These are phyloP conservation scores for Catostomus latipinnis DNA, from an alignment of 2,797 vertebrate genomes.

Conservation along the genomic window DNA sequence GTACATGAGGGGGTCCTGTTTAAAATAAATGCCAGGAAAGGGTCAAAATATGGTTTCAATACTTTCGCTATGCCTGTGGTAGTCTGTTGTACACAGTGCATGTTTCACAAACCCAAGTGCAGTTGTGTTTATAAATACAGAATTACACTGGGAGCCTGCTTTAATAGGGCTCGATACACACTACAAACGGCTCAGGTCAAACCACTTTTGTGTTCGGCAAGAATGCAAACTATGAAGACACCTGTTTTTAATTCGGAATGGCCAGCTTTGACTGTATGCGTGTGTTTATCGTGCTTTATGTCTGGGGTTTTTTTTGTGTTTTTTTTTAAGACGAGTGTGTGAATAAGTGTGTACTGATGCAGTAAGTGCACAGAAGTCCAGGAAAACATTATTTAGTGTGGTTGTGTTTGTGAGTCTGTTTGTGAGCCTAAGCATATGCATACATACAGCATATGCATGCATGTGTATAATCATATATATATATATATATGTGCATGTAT, in stretches of 20 bases:
- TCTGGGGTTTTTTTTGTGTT: constrained; percentile 2
- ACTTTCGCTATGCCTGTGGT: constrained; percentile 64
- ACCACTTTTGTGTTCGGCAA: constrained; percentile 79
- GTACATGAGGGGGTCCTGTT: constrained; percentile 7
- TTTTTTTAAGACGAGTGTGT: constrained; percentile 22
- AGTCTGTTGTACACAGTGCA: constrained; percentile 66
- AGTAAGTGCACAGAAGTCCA: constrained; percentile 41
- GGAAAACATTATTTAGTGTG: background rate
- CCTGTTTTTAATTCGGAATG: constrained; percentile 83
- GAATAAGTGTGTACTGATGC: background rate
- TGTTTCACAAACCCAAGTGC: constrained; percentile 73
- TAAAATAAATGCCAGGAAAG: constrained; percentile 20
- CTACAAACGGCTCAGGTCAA: constrained; percentile 79
- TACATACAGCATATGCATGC: constrained; percentile 15
- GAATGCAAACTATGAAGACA: constrained; percentile 82
- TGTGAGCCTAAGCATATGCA: constrained; percentile 38
- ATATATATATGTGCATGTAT: constrained; percentile 39
- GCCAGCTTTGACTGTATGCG: constrained; percentile 62
- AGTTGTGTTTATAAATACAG: constrained; percentile 78
- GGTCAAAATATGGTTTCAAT: constrained; percentile 77
- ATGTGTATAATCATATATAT: constrained; percentile 38
- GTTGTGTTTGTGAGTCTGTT: constrained; percentile 18
- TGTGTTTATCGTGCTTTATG: constrained; percentile 35
- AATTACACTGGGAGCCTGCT: constrained; percentile 62
- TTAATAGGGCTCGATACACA: constrained; percentile 73